These are phyloP conservation scores for Metaphire vulgaris DNA, from an alignment of 1,140 invertebrate genomes.

Conservation along the genomic window DNA sequence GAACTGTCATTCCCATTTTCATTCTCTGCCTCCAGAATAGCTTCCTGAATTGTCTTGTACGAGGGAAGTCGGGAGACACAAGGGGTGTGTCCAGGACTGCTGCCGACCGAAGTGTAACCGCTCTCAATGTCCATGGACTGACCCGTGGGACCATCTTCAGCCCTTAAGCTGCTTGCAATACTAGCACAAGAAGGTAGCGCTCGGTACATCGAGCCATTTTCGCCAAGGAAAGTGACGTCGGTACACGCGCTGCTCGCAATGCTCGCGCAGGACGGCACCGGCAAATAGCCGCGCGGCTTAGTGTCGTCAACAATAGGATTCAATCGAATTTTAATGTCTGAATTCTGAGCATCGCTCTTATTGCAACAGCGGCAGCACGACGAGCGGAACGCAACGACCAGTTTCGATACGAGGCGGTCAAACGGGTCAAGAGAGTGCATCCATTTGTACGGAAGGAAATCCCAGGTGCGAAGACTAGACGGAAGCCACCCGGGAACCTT, in stretches of 20 bases:
- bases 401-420: constrained; percentile 36
- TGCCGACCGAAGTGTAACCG: background rate
- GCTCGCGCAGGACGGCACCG: background rate
- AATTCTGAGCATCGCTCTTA: background rate
- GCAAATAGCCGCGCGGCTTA: background rate
- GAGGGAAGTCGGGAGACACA: background rate
- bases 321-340: background rate
- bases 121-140: background rate
- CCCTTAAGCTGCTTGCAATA: background rate
- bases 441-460: constrained; percentile 54
- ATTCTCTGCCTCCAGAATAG: background rate
- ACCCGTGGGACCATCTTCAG: background rate
- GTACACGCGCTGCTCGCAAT: background rate
- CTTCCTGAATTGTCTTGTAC: background rate
- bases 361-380: constrained; percentile 5
- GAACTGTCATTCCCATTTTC: background rate
- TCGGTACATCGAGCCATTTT: background rate
- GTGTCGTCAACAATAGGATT: background rate
- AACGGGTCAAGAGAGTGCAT: constrained; percentile 54
- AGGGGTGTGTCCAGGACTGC: background rate
- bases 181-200: background rate
- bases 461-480: constrained; percentile 51
- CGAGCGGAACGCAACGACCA: background rate
- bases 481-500: constrained; percentile 52
- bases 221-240: background rate